These are phyloP conservation scores for Neotoma lepida DNA, from an alignment of 2,113 vertebrate genomes.

Conservation along the genomic window DNA sequence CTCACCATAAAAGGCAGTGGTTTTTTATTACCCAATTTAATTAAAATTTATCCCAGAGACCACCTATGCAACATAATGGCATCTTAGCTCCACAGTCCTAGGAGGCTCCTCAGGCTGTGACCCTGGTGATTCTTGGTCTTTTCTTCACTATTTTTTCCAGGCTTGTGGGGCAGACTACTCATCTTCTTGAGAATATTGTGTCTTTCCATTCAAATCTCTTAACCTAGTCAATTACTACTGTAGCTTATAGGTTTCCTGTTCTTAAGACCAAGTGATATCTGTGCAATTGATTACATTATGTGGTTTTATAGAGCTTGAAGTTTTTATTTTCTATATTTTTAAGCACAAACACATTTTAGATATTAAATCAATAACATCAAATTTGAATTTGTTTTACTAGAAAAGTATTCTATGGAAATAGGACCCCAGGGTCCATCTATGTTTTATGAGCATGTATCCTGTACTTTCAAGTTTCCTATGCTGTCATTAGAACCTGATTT, in stretches of 20 bases:
- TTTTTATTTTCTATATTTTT: constrained; percentile 58
- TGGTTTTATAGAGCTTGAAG: not conserved
- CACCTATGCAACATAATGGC: constrained; percentile 70
- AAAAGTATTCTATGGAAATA: constrained; percentile 15
- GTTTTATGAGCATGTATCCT: not conserved
- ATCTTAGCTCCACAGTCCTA: constrained; percentile 39
- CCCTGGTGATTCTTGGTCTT: not conserved
- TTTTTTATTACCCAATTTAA: constrained; percentile 79
- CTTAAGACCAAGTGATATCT: not conserved
- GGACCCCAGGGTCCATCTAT: not conserved
- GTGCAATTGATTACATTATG: constrained; percentile 5
- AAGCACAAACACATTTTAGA: constrained; percentile 25
- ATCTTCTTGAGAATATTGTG: not conserved
- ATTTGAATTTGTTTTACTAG: constrained; percentile 60
- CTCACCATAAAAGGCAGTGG: constrained; percentile 78
- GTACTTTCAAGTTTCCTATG: not conserved
- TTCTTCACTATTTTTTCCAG: not conserved
- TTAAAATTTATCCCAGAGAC: constrained; percentile 77
- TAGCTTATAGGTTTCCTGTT: not conserved
- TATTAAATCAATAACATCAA: constrained; percentile 64
- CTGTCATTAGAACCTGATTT: not conserved
- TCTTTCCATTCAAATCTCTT: constrained; percentile 9
- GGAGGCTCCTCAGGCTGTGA: not conserved
- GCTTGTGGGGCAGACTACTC: not conserved
- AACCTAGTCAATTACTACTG: constrained; percentile 15